Percentiles rank a stretch among this genome's conserved stretches.
phyloP scores from a whole-genome alignment of 2,113 vertebrate species.

The Saimiri boliviensis region DNA sequence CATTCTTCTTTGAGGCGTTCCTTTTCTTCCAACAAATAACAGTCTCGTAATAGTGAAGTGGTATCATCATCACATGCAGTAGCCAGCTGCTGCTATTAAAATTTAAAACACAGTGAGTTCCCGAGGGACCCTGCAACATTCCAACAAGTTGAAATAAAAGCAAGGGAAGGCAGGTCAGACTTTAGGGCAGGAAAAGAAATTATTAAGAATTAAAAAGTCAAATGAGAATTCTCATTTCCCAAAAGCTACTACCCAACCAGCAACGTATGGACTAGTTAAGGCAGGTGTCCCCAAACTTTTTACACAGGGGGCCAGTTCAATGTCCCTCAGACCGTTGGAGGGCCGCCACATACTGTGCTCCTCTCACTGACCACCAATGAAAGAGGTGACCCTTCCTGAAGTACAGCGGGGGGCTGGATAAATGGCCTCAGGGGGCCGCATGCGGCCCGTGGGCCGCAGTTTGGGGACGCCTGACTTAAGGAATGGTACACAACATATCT shows the following conservation, averaged over 20 bases:
- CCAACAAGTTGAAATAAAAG: neutral
- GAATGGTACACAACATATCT: neutral
- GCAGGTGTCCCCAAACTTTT: too few relatives aligned
- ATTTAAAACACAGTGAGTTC: constrained; percentile 48
- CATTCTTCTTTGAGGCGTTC: constrained; percentile 97
- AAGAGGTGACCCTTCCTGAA: too few relatives aligned
- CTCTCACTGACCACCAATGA: too few relatives aligned
- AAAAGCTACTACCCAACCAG: neutral
- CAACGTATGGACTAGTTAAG: neutral
- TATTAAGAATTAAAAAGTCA: neutral
- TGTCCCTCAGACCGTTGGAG: too few relatives aligned
- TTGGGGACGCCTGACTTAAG: too few relatives aligned
- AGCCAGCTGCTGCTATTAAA: constrained; percentile 92
- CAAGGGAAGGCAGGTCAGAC: neutral
- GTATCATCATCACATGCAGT: constrained; percentile 94
- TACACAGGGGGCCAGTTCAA: too few relatives aligned
- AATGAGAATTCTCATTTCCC: neutral
- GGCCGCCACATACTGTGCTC: too few relatives aligned
- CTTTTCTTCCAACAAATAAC: constrained; percentile 96
- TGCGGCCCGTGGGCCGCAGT: too few relatives aligned
- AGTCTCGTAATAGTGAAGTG: constrained; percentile 91
- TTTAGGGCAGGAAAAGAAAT: neutral
- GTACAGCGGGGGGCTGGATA: too few relatives aligned
- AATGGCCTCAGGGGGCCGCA: too few relatives aligned
- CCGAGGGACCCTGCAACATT: neutral